Conservation (phyloP, 2,888 invertebrate species). For the Dryadula phaetusa region DNA sequence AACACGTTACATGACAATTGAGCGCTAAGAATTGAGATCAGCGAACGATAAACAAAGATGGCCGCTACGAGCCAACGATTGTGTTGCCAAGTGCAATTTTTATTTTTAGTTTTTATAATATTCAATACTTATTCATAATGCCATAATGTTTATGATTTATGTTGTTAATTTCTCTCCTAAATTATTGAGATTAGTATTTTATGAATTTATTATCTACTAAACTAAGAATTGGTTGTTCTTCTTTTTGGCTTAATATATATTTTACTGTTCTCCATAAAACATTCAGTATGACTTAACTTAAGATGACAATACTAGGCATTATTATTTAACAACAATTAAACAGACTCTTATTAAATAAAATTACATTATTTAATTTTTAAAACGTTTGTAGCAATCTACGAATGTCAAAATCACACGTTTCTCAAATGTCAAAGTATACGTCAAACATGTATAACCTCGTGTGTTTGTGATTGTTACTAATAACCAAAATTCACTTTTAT, state of each 20-base stretch:
- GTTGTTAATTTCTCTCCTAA: too few species aligned
- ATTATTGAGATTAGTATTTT: too few species aligned
- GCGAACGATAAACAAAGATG: slow-evolving; percentile 31
- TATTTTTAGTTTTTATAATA: too few species aligned
- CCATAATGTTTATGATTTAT: too few species aligned
- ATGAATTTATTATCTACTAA: background rate
- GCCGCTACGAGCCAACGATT: background rate
- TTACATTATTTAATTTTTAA: too few species aligned
- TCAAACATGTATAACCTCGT: slow-evolving; percentile 37
- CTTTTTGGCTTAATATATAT: background rate
- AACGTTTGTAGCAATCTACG: background rate
- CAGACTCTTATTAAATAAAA: too few species aligned
- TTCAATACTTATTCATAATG: too few species aligned
- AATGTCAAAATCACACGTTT: slow-evolving; percentile 33
- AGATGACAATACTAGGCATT: background rate
- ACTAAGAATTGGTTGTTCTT: background rate
- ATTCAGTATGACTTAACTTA: background rate
- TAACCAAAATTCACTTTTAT: slow-evolving; percentile 11
- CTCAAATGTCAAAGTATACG: slow-evolving; percentile 8
- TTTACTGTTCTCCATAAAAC: background rate
- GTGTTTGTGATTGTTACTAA: slow-evolving; percentile 34
- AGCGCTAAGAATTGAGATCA: background rate
- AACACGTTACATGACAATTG: slow-evolving; percentile 28
- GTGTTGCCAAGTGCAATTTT: slow-evolving; percentile 3
- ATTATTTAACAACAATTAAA: too few species aligned